Percentiles rank a stretch among this genome's conserved stretches.
Conservation (phyloP, 2,797 vertebrate species). For the Euthynnus affinis region DNA sequence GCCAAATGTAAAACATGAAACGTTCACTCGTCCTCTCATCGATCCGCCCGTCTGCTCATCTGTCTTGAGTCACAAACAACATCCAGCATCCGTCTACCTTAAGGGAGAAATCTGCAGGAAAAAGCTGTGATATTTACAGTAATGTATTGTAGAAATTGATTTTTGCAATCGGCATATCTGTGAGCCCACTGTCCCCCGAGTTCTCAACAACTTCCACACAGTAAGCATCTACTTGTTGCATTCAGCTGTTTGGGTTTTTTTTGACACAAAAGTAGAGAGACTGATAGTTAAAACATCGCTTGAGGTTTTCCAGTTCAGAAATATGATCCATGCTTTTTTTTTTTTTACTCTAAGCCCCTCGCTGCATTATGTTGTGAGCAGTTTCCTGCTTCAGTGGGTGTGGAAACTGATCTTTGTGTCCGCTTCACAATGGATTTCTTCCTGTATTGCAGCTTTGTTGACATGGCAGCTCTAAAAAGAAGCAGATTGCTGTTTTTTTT, state of each 20-base stretch:
- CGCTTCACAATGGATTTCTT: too few species aligned
- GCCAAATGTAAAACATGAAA: conserved; percentile 31
- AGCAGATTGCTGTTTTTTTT: too few species aligned
- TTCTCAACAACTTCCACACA: not conserved
- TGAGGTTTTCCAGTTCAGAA: conserved; percentile 15
- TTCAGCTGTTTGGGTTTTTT: not conserved
- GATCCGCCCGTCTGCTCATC: not conserved
- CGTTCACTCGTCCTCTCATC: not conserved
- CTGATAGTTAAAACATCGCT: not conserved
- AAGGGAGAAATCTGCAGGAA: not conserved
- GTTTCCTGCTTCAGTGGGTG: not conserved
- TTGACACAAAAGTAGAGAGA: not conserved
- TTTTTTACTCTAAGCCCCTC: not conserved
- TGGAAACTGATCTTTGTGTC: too few species aligned
- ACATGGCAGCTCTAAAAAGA: too few species aligned
- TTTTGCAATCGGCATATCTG: too few species aligned
- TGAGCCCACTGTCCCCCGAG: not conserved
- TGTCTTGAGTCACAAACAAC: not conserved
- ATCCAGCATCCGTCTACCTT: not conserved
- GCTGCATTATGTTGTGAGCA: not conserved
- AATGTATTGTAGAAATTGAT: not conserved
- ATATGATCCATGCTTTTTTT: not conserved
- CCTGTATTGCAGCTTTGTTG: too few species aligned
- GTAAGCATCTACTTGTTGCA: not conserved
- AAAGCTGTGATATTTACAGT: not conserved